Base-by-base conservation (phyloP, 1,140 invertebrate species). In the Aphelinus atriplicis region DNA sequence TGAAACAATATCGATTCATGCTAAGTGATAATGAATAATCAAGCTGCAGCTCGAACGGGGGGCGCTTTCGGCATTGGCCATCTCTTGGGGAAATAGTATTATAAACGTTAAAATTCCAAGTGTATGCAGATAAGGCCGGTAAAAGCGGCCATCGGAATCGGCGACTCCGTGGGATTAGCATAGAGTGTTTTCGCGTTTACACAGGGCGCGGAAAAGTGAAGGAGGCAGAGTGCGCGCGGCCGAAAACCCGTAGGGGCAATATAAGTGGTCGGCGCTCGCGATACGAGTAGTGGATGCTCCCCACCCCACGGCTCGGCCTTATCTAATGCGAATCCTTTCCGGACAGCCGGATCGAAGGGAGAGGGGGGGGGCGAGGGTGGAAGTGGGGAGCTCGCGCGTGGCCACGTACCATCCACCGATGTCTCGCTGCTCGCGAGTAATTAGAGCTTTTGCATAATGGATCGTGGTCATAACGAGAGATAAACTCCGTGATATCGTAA, bases 391-490 rank as follows among this genome's bases (percentile, higher is more conserved):
- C 26, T 63, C 42, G 55, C 56, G 47, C 46, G 64, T 47, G 3
- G 26, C 48, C 6, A n/a, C 3, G 7, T 56, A 53, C 51, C 10
- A 2, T 48, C 56, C 50, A 55, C 63, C 50, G 3, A 3, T 60
- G 43, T 61, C 42, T 53, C 48, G 47, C 26, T 5, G 71, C 42
- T 9, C 58, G 63, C 69, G 69, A 71, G 75, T 76, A 71, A 76
- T 76, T 76, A 76, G 69, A 71, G 63, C 75, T 76, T 76, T 71
- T 71, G 69, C 64, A 76, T 76, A 76, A 76, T 76, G 69, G 75
- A 76, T 76, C 64, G 53, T 71, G 69, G 69, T 71, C 69, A 72
- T 76, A 65, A 71, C 63, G 63, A 69, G 63, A 71, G 74, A 76
- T 76, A 76, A 71, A 72, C 70, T 72, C 61, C 47, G 26, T 65